Base-by-base conservation (phyloP, 2,113 vertebrate genomes). In the Atlantisia rogersi region DNA sequence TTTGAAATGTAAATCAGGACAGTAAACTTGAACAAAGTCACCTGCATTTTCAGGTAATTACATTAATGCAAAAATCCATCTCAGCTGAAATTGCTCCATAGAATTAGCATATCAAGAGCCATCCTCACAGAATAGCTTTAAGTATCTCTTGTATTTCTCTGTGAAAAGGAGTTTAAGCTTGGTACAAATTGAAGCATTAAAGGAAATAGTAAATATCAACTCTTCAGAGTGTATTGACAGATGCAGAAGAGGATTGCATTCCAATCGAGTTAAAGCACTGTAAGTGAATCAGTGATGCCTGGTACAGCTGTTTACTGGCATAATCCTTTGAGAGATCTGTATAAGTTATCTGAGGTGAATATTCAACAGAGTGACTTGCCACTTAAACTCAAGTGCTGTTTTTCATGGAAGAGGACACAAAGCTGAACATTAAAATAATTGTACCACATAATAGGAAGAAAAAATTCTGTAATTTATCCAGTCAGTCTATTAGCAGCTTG, bases 41-140 rank as follows among this genome's bases (percentile, higher is more conserved):
- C 96, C 94, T 94, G 90, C 88, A 68, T 96, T 94, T 96, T 80
- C 90, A 95, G 90, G 95, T 97, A 96, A 96, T 97, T 96, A 88
- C 92, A 86, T 93, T 96, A 96, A 94, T 93, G 90, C 95, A 95
- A 91, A 93, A 95, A 94, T 79, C 65, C 76, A 63, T 96, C 92
- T 94, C 88, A 60, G 44, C 39, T 8, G 1, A 88, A 96, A 97
- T 96, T 82, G 62, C 85, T 94, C 32, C 69, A 18, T 64, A 53
- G 76, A 83, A 97, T 96, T 96, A 94, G 88, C 95, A 96, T 94
- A 95, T 95, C 95, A 97, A 97, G 95, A 95, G 94, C 73, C 74
- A 84, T 95, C 90, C 76, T 93, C 86, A 37, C 94, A 94, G 93
- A 96, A 93, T 37, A 83, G 42, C 73, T 83, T 81, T 64, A 88